Percentiles rank a stretch among this genome's conserved stretches.
Evolutionary conservation across 1,140 invertebrate genomes (phyloP).

Genomic region (Argopecten irradians): DNA sequence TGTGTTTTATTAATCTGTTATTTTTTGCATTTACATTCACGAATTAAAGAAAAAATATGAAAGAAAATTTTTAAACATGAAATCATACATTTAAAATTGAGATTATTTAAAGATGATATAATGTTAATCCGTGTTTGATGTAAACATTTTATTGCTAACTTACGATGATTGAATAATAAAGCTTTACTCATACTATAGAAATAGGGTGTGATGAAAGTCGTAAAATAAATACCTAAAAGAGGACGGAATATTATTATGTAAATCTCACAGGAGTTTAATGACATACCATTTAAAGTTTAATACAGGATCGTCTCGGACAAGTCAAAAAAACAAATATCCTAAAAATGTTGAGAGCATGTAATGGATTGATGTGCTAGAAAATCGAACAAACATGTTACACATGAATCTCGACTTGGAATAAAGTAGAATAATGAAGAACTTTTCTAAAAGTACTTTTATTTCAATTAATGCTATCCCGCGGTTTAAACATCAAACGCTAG

Average conservation of each 20-base stretch:
- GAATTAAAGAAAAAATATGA: not conserved
- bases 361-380: not conserved
- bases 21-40: not conserved
- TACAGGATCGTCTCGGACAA: not conserved
- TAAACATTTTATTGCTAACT: not conserved
- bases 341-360: not conserved
- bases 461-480: conserved; percentile 5
- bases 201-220: not conserved
- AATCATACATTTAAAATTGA: not conserved
- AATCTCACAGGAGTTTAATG: not conserved
- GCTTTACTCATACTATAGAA: not conserved
- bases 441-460: not conserved
- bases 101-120: not conserved
- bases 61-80: not conserved
- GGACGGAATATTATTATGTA: not conserved
- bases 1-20: too few relatives aligned
- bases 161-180: not conserved
- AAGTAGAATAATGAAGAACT: not conserved
- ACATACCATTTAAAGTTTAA: not conserved
- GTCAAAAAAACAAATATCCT: not conserved
- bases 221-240: not conserved
- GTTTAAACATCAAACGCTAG: not conserved
- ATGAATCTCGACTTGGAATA: not conserved
- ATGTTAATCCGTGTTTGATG: not conserved
- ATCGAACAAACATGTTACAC: not conserved